phyloP scores from a whole-genome alignment of 2,113 vertebrate genomes.

The Oncorhynchus tshawytscha region DNA sequence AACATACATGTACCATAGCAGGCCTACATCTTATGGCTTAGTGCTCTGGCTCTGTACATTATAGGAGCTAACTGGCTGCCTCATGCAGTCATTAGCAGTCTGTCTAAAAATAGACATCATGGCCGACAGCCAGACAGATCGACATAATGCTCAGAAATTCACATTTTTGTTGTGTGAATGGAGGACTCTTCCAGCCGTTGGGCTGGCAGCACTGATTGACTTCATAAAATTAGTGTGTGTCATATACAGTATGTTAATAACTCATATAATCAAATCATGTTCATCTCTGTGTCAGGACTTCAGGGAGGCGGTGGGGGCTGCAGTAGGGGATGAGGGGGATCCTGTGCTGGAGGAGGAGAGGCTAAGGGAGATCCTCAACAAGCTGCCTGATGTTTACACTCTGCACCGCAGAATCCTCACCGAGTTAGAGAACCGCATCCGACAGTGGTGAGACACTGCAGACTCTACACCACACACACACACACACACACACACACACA shows the following conservation, averaged over 20 bases:
- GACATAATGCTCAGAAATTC: background rate
- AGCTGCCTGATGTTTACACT: conserved; percentile 81
- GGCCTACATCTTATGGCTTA: background rate
- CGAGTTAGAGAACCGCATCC: conserved; percentile 83
- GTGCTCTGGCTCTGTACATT: background rate
- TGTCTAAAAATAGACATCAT: conserved; percentile 5
- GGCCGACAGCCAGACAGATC: background rate
- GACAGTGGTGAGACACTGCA: conserved; percentile 85
- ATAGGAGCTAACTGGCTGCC: background rate
- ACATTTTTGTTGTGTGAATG: no score
- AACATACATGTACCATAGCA: background rate
- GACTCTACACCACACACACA: conserved; percentile 70
- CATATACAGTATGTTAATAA: background rate
- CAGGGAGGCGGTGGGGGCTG: conserved; percentile 73
- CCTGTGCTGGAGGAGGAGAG: conserved; percentile 73
- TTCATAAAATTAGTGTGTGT: background rate
- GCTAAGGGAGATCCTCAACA: conserved; percentile 82
- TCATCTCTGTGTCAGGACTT: conserved; percentile 76
- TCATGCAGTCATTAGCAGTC: conserved; percentile 5
- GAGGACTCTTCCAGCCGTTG: no score
- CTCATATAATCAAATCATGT: background rate
- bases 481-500: background rate
- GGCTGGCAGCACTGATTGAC: no score
- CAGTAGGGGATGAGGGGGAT: conserved; percentile 71
- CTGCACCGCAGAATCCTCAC: conserved; percentile 83